These are phyloP conservation scores for Anoplolepis gracilipes DNA, from an alignment of 1,140 invertebrate genomes.

Conservation along the genomic window DNA sequence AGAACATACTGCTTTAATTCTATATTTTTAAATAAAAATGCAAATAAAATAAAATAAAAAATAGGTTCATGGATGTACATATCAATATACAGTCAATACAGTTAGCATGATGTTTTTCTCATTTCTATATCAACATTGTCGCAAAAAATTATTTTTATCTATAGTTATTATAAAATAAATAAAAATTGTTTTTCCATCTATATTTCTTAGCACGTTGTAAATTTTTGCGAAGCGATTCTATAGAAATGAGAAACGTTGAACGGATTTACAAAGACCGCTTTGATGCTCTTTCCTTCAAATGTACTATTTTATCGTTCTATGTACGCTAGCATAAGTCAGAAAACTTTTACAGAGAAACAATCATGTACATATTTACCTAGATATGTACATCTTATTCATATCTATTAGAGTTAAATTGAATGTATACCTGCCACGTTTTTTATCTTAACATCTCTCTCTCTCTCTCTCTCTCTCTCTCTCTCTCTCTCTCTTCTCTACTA, in stretches of 20 bases:
- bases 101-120: background rate
- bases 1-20: background rate
- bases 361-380: conserved; percentile 56
- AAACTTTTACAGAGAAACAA: conserved; percentile 64
- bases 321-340: conserved; percentile 40
- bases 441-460: conserved; percentile 15
- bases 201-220: background rate
- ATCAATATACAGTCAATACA: background rate
- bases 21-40: background rate
- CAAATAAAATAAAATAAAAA: background rate
- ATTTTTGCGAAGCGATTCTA: conserved; percentile 44
- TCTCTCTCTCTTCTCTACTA: background rate
- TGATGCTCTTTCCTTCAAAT: conserved; percentile 50
- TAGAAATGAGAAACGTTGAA: conserved; percentile 55
- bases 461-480: background rate
- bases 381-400: conserved; percentile 70
- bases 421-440: conserved; percentile 26
- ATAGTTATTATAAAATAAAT: too few species aligned
- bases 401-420: conserved; percentile 69
- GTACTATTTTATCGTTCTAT: conserved; percentile 44
- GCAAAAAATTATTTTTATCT: background rate
- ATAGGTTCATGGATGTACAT: background rate
- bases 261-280: conserved; percentile 54
- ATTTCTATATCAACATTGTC: background rate
- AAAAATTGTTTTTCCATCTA: background rate